phyloP scores from a whole-genome alignment of 2,113 vertebrate species.

The Odontesthes bonariensis region DNA sequence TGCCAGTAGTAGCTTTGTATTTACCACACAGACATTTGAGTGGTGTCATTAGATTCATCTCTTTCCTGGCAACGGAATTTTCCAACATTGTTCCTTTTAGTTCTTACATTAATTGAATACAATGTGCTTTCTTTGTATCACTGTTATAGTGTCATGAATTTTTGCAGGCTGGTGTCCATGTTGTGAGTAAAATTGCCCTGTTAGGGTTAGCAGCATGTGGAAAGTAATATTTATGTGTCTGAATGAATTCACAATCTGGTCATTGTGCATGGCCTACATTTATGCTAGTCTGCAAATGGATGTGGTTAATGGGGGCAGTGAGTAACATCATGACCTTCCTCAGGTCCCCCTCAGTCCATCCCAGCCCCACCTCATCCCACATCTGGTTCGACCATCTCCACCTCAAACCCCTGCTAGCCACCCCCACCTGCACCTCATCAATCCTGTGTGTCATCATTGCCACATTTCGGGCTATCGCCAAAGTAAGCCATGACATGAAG shows the following conservation, averaged over 20 bases:
- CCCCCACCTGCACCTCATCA: constrained; percentile 80
- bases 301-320: constrained; percentile 47
- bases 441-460: constrained; percentile 82
- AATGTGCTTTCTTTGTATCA: not conserved
- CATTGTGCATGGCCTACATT: constrained; percentile 39
- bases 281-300: constrained; percentile 29
- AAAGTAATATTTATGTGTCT: constrained; percentile 34
- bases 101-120: constrained; percentile 12
- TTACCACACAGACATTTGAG: constrained; percentile 6
- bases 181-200: constrained; percentile 1
- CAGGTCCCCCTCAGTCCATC: constrained; percentile 48
- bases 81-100: not conserved
- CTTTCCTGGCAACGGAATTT: constrained; percentile 8
- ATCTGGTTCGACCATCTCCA: constrained; percentile 84
- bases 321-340: constrained; percentile 77
- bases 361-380: constrained; percentile 66
- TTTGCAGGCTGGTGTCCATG: constrained; percentile 1
- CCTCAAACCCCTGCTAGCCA: constrained; percentile 67
- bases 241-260: constrained; percentile 16
- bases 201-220: constrained; percentile 12
- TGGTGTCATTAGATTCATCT: constrained; percentile 18
- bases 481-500: constrained; percentile 79
- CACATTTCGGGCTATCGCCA: constrained; percentile 78
- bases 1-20: constrained; percentile 14
- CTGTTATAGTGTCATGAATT: not conserved